These are phyloP conservation scores for Poecilia picta DNA, from an alignment of 2,797 vertebrate species.

Conservation along the genomic window DNA sequence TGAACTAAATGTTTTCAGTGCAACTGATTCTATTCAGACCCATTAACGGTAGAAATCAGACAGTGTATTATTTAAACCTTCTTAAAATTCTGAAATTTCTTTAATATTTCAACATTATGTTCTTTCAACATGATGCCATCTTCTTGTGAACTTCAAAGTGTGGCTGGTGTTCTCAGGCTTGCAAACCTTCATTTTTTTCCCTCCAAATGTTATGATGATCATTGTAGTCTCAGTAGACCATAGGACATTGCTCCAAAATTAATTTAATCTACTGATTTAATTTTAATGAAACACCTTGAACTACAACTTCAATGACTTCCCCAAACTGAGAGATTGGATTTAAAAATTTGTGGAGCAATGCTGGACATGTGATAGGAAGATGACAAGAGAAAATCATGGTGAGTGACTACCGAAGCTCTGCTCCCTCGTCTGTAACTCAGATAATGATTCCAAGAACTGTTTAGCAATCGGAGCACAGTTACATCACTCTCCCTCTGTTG, in stretches of 20 bases:
- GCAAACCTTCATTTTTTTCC: neutral
- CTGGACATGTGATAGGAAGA: neutral
- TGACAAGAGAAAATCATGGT: neutral
- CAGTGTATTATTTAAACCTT: neutral
- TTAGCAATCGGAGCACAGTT: slow-evolving; percentile 12
- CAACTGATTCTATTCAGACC: neutral
- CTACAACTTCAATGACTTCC: neutral
- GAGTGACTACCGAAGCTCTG: neutral
- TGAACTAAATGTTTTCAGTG: neutral
- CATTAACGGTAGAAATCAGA: neutral
- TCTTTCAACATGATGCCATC: neutral
- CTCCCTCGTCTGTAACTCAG: neutral
- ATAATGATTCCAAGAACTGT: slow-evolving; percentile 23
- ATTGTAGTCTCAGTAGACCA: neutral
- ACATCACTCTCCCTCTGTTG: slow-evolving; percentile 50
- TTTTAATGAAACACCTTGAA: neutral
- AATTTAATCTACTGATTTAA: neutral
- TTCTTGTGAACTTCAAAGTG: neutral
- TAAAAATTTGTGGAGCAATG: neutral
- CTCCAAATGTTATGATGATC: neutral
- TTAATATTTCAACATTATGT: neutral
- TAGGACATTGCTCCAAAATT: neutral
- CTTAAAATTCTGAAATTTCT: neutral
- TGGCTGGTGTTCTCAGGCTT: neutral
- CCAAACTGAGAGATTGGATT: neutral